Conservation (phyloP, 1,140 invertebrate species). For the Hestina assimilis region DNA sequence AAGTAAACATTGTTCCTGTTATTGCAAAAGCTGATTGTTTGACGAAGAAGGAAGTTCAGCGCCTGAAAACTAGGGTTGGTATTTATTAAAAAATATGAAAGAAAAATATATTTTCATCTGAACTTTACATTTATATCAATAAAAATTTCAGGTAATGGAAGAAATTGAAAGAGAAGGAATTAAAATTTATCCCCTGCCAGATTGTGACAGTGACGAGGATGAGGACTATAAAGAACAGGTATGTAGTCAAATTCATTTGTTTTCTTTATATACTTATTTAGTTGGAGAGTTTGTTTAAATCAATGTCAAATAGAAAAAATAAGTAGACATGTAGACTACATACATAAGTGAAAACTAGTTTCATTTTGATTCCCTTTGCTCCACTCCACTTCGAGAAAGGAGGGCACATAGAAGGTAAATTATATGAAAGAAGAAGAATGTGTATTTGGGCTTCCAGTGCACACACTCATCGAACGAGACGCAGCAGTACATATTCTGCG, state of each 20-base stretch:
- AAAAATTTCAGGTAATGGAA: constrained; percentile 81
- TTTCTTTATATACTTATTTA: no score
- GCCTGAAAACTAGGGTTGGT: constrained; percentile 90
- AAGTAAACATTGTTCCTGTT: constrained; percentile 99
- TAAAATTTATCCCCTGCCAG: constrained; percentile 97
- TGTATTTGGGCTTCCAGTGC: no score
- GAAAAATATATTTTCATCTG: neutral
- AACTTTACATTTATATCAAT: neutral
- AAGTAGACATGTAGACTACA: no score
- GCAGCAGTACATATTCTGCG: no score
- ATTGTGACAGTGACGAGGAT: constrained; percentile 96
- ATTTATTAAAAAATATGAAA: neutral
- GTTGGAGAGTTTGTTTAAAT: no score
- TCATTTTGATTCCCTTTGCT: no score
- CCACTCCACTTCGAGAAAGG: no score
- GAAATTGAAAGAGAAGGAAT: constrained; percentile 91
- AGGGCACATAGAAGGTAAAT: no score
- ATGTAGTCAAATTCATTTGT: constrained; percentile 3
- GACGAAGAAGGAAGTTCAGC: constrained; percentile 95
- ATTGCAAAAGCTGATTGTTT: constrained; percentile 99
- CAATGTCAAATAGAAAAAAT: no score
- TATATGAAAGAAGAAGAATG: no score
- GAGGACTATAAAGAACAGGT: constrained; percentile 96
- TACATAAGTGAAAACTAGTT: no score
- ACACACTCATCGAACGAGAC: no score